Conservation (phyloP, 2,797 vertebrate genomes). For the Labeo calbasu region DNA sequence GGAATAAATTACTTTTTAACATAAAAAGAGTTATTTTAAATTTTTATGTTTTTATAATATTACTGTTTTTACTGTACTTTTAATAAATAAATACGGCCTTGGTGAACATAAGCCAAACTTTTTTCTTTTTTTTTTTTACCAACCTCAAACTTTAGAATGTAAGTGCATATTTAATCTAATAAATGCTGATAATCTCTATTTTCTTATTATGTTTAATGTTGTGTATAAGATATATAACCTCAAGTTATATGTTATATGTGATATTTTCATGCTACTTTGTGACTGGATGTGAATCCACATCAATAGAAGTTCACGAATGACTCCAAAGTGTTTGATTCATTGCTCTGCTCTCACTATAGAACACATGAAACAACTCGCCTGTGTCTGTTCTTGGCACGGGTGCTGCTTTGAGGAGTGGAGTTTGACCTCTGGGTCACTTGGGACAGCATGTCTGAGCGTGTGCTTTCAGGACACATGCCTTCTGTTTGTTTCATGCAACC, state of each 20-base stretch:
- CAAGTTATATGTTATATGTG: background rate
- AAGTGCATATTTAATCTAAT: background rate
- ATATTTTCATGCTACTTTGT: background rate
- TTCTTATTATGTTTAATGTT: background rate
- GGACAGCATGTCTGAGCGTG: conserved; percentile 41
- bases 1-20: no score
- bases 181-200: background rate
- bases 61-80: background rate
- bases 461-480: conserved; percentile 23
- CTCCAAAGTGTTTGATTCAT: background rate
- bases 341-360: background rate
- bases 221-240: background rate
- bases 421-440: conserved; percentile 26
- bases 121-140: background rate
- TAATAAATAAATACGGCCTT: background rate
- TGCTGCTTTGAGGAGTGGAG: conserved; percentile 35
- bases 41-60: background rate
- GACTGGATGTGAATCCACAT: background rate
- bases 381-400: background rate
- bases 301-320: background rate
- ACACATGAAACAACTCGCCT: background rate
- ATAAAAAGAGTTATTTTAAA: no score
- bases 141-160: background rate
- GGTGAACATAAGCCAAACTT: background rate
- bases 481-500: conserved; percentile 12